Base-by-base conservation (phyloP, 1,140 invertebrate genomes). In the Caenorhabditis remanei region DNA sequence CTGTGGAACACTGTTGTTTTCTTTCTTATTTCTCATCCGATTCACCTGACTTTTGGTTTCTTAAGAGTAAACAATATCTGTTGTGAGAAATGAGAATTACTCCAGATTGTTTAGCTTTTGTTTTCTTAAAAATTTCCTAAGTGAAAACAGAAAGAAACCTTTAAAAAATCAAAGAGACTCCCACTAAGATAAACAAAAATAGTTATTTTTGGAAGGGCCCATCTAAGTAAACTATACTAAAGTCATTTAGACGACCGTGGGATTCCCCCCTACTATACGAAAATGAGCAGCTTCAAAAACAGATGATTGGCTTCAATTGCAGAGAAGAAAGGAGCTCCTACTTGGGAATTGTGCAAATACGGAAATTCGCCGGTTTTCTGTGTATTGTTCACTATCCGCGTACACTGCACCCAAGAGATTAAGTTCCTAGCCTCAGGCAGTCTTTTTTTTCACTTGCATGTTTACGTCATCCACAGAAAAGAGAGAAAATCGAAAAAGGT, bases 241-340 rank as follows among this genome's bases (percentile, higher is more conserved):
- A 13, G 1, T 8, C 6, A 71, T 43, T n/a, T 13, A 63, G 61
- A 63, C 24, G 61, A 40, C 61, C 61, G 61, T 63, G 61, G 24
- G 61, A 63, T 63, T 63, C 13, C 11, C 61, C 9, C 7, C 32
- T 24, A 63, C 61, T 63, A 63, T 63, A 63, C 65, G 41, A 71
- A 71, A 71, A 71, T 71, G 46, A 71, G 65, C 41, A 46, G 41
- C 65, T n/a, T 71, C 16, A 71, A 71, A n/a, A 71, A 71, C 65
- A 71, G 65, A 71, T 71, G 65, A 79, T 79, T 79, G 71, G 71
- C 71, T 79, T 71, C 71, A 79, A 79, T 79, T 79, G 71, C 61
- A 63, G 61, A 63, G 32, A 40, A 21, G 13, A 4, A 32, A 63
- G 61, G 24, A 24, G 24, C 61, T 13, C 61, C 61, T 13, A 7